Conservation (phyloP, 2,113 vertebrate genomes). For the Donacobius atricapilla region DNA sequence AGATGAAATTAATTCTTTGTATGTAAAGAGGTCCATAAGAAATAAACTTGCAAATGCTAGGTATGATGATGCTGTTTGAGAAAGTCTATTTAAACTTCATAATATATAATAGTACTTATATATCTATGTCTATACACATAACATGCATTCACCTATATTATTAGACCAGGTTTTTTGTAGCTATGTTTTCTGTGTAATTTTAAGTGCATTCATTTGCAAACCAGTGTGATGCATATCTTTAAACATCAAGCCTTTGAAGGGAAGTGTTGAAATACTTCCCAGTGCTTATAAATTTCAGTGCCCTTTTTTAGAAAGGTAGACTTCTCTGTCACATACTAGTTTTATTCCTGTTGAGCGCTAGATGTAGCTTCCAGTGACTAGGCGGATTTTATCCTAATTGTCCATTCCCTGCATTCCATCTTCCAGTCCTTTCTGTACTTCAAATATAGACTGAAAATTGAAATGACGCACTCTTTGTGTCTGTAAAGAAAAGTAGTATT, state of each 20-base stretch:
- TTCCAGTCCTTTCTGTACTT: slow-evolving; percentile 6
- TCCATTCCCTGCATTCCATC: slow-evolving; percentile 10
- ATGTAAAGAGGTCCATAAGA: not conserved
- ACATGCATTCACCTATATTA: not conserved
- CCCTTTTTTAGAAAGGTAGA: not conserved
- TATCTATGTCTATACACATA: not conserved
- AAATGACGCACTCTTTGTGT: not conserved
- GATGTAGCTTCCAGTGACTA: not conserved
- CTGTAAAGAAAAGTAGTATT: slow-evolving; percentile 58
- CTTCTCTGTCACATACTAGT: not conserved
- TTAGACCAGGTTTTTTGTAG: not conserved
- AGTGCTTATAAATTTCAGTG: not conserved
- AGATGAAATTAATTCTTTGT: not conserved
- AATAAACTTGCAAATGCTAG: not conserved
- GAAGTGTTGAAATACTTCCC: not conserved
- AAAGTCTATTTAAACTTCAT: not conserved
- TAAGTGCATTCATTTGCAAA: not conserved
- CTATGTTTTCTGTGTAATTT: not conserved
- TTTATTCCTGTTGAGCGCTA: not conserved
- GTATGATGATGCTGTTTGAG: not conserved
- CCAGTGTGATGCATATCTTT: not conserved
- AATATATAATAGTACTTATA: not conserved
- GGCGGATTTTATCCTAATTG: slow-evolving; percentile 9
- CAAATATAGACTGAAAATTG: not conserved
- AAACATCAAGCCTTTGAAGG: not conserved